Percentiles rank a stretch among this genome's conserved stretches.
These are phyloP conservation scores for Pseudorectes ferrugineus DNA, from an alignment of 2,113 vertebrate species.

Conservation along the genomic window DNA sequence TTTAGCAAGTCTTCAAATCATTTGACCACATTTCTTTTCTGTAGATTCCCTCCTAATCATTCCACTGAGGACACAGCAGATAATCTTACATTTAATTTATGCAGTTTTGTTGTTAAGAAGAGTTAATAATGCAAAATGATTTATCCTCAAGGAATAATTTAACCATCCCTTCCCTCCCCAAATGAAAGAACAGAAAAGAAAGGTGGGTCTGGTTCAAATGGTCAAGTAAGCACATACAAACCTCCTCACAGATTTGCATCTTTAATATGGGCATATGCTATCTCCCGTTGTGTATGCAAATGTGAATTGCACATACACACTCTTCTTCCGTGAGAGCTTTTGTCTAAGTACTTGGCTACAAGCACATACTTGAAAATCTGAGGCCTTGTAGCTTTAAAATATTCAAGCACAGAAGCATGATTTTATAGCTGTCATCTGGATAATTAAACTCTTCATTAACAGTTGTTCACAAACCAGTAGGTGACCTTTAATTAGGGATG, in stretches of 20 bases:
- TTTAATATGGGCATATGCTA: neutral
- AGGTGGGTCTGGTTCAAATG: neutral
- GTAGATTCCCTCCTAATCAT: slow-evolving; percentile 31
- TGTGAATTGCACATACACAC: neutral
- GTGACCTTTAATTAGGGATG: slow-evolving; percentile 55
- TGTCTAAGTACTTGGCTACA: neutral
- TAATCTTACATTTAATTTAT: slow-evolving; percentile 51
- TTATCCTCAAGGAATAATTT: slow-evolving; percentile 36
- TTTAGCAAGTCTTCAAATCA: slow-evolving; percentile 28
- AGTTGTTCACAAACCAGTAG: slow-evolving; percentile 8
- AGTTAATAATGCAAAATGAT: slow-evolving; percentile 17
- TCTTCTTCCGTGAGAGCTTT: neutral
- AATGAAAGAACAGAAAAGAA: neutral
- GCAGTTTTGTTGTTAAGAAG: slow-evolving; percentile 38
- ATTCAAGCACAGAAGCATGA: neutral
- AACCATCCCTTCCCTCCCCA: neutral
- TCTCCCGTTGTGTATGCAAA: neutral
- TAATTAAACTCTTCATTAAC: slow-evolving; percentile 60
- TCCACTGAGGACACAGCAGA: slow-evolving; percentile 7
- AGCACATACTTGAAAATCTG: slow-evolving; percentile 1
- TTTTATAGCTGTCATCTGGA: slow-evolving; percentile 47
- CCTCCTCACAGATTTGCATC: neutral
- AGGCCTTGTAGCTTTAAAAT: neutral
- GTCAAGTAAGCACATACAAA: neutral
- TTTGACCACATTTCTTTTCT: slow-evolving; percentile 32